Base-by-base conservation (phyloP, 2,113 vertebrate species). In the Todiramphus chloris region DNA sequence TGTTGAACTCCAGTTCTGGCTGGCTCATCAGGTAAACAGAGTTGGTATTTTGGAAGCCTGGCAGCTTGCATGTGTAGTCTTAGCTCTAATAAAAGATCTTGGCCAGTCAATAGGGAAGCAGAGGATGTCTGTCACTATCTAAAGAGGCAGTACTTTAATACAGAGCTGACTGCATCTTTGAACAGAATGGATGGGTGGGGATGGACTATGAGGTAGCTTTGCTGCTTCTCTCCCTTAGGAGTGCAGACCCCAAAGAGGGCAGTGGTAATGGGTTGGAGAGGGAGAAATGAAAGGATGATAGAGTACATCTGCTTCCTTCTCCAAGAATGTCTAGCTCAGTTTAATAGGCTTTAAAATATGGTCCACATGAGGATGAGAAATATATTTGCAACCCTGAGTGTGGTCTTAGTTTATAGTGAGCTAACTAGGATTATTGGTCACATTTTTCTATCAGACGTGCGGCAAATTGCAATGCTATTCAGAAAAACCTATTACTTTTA, bases 1-100 rank as follows among this genome's bases (percentile, higher is more conserved):
- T 6, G 3, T 24, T 91, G 93, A 96, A 70, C 93, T 91, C 67
- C 39, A 76, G 67, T 85, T 87, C 69, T 95, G 90, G 75, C 93
- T 82, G 58, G 58, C 50, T 58, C 39, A 70, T 76, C 69, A 91
- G 77, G 77, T 84, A 96, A 95, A 91, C 73, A 81, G 10, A 75
- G 84, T 12, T 41, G 70, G 20, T 95, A 93, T 83, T 91, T 79
- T 82, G 62, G 62, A 89, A 93, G 77, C 37, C 90, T 94, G 77
- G 70, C 91, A 95, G 81, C 58, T 89, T 83, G 27, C 11, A 18
- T 88, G 44, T 33, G 46, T 62, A 53, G 51, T 31, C 88, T 93
- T 78, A 60, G 48, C 73, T 78, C 77, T 78, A 89, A 81, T 86
- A 93, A 87, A 94, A 85, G 58, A 60, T 37, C 81, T 82, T 93